Base-by-base conservation (phyloP, 2,888 invertebrate species). In the Agriopis aurantiaria region DNA sequence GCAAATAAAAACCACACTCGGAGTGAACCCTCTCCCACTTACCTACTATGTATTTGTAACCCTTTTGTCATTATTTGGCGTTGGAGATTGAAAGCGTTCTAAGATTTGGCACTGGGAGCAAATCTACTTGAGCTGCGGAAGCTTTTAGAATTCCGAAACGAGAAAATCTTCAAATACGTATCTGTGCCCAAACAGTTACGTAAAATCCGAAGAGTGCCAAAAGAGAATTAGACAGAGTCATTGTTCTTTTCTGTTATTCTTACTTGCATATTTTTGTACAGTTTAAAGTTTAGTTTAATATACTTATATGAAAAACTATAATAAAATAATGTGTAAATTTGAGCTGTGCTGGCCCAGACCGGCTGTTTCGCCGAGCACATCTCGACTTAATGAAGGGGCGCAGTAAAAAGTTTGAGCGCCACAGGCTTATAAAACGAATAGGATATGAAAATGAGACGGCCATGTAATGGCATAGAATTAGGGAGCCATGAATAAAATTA, bases 401-500 rank as follows among this genome's bases (percentile, higher is more conserved):
- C 61, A 60, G 60, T 71, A 71, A 74, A 72, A 69, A 74, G 65
- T 73, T 75, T 74, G 71, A 77, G 71, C 67, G 61, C 69, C 68
- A 63, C 72, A 62, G 68, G 64, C 68, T 65, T 69, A 62, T 68
- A 68, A 71, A 72, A 69, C 69, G 67, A 66, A 73, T 68, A 72
- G 70, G 56, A 61, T 75, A 75, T 62, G 72, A 71, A 69, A 72
- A 68, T 65, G 71, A 70, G 69, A 71, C 62, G 70, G 58, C 57
- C 70, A 55, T 72, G 68, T 69, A 69, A 75, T 67, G 65, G 58
- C 68, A 57, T 63, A 72, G 68, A 75, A 76, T 74, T 73, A 75
- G 65, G 71, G 62, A 68, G 61, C 59, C 63, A 75, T 77, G 76
- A 78, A 77, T 78, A 76, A 74, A 75, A 77, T 75, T 73, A 74